Evolutionary conservation across 2,113 vertebrate species (phyloP).

Genomic region (Cebus imitator): DNA sequence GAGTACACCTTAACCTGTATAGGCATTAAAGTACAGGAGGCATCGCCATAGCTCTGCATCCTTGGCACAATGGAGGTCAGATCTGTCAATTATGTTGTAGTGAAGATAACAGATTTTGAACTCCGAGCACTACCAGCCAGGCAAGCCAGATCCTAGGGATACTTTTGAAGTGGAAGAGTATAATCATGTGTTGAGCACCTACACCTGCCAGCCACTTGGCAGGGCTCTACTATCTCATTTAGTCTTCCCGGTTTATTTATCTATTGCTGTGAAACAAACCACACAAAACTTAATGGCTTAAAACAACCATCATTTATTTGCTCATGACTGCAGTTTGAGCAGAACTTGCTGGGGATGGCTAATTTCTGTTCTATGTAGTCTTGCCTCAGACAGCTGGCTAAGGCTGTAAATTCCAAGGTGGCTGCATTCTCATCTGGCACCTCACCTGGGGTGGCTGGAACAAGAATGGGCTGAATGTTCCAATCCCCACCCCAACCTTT

Average conservation of each 20-base stretch:
- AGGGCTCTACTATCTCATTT: not conserved
- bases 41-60: not conserved
- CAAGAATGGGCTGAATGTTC: not conserved
- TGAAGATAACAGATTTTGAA: not conserved
- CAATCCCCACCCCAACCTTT: not conserved
- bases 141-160: not conserved
- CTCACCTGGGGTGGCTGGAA: not conserved
- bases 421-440: not conserved
- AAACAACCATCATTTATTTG: not conserved
- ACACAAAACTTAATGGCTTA: not conserved
- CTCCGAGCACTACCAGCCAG: not conserved
- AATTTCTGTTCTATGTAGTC: not conserved
- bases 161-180: not conserved
- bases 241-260: not conserved
- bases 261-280: not conserved
- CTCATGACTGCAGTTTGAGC: not conserved
- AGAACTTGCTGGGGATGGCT: not conserved
- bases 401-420: not conserved
- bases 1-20: not conserved
- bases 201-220: not conserved
- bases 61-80: not conserved
- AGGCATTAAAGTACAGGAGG: not conserved
- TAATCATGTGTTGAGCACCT: not conserved
- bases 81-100: not conserved
- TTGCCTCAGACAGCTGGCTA: not conserved